phyloP scores from a whole-genome alignment of 2,113 vertebrate genomes.

The Lycocorax pyrrhopterus region DNA sequence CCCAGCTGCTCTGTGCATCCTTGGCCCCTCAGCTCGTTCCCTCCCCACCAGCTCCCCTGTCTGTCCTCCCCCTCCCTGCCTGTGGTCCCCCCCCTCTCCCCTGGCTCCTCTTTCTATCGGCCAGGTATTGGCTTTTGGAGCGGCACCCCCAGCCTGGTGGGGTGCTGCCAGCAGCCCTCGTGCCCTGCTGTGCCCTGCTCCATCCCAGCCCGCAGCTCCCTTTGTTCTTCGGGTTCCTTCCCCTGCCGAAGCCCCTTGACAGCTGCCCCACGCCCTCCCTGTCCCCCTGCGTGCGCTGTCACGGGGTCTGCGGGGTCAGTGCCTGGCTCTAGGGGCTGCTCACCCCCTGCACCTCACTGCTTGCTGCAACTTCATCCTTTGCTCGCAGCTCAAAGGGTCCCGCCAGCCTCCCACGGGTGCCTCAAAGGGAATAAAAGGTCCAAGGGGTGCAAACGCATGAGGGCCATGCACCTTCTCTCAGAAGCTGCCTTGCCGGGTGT shows the following conservation, averaged over 20 bases:
- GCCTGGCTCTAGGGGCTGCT: neutral
- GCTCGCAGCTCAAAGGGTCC: neutral
- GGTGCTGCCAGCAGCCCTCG: neutral
- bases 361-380: neutral
- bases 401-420: neutral
- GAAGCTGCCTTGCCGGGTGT: accelerated
- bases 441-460: accelerated
- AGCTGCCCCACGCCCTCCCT: neutral
- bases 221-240: conserved; percentile 43
- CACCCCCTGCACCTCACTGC: accelerated
- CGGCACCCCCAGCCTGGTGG: neutral
- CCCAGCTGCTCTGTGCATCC: neutral
- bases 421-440: neutral
- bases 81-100: neutral
- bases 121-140: neutral
- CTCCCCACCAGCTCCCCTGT: neutral
- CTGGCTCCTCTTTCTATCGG: neutral
- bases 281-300: neutral
- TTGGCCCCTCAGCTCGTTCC: neutral
- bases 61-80: too few relatives aligned
- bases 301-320: neutral
- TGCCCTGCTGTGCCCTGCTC: neutral
- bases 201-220: conserved; percentile 3
- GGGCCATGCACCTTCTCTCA: neutral
- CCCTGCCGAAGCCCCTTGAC: conserved; percentile 11